Base-by-base conservation (phyloP, 2,888 invertebrate genomes). In the Apodemia hepburni region DNA sequence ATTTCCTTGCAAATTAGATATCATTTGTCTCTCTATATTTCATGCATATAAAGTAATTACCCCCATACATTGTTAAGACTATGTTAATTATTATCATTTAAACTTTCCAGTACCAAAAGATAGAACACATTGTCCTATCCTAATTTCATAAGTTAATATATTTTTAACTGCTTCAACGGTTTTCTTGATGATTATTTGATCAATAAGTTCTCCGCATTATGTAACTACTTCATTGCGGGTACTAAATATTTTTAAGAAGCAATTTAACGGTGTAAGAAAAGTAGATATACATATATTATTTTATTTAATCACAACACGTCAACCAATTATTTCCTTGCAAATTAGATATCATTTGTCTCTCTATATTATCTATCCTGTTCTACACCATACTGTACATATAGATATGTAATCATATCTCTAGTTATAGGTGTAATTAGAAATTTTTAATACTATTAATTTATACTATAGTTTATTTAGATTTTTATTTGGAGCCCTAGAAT, bases 371-470 rank as follows among this genome's bases (percentile, higher is more conserved):
- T 47, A 49, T 58, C 45, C 58, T 58, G 61, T 17, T 57, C 57
- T 35, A 54, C 38, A 57, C 5, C 33, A 18, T 45, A 42, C 45
- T 62, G 62, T 62, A 62, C 29, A 62, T 58, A 62, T 54, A 38
- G 47, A 18, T 62, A 57, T 38, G 29, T 35, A 58, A 18, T 68
- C 73, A 73, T 47, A 47, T 47, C n/a, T 71, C 66, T 72, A 72
- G 72, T 66, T 66, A 65, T 73, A 73, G 73, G 71, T 68, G 64
- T 70, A 70, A 38, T 71, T 73, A 72, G 73, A 62, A 22, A 67
- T 62, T 64, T 69, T 63, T 67, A 64, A 67, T 69, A 66, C 60
- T 67, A 65, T 68, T 59, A 70, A 67, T 65, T 71, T 68, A 64
- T 65, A 45, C 60, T 66, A 65, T 67, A 59, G 66, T 64, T 60